Percentiles rank a stretch among this genome's conserved stretches.
phyloP scores from a whole-genome alignment of 1,140 invertebrate species.

The Trissolcus basalis region DNA sequence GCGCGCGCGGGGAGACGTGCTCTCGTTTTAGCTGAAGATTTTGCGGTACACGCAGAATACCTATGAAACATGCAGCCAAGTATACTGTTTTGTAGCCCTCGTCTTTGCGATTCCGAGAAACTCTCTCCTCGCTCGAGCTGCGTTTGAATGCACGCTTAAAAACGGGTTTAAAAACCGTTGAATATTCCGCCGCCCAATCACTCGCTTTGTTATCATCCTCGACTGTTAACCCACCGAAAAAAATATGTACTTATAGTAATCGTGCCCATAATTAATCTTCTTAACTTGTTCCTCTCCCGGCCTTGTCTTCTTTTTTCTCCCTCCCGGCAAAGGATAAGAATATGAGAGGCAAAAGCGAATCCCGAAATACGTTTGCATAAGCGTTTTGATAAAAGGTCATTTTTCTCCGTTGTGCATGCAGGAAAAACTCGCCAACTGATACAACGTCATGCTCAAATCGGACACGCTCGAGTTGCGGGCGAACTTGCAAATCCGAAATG shows the following conservation, averaged over 20 bases:
- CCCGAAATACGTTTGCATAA: too few relatives aligned
- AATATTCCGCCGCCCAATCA: conserved; percentile 65
- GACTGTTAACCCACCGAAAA: conserved; percentile 27
- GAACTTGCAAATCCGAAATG: conserved; percentile 31
- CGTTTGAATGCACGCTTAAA: conserved; percentile 70
- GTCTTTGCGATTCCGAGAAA: conserved; percentile 70
- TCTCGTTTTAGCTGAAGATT: conserved; percentile 60
- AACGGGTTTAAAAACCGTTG: conserved; percentile 75
- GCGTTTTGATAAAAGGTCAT: too few relatives aligned
- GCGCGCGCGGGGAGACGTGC: conserved; percentile 48
- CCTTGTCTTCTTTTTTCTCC: not conserved
- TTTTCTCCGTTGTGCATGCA: too few relatives aligned
- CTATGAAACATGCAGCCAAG: conserved; percentile 56
- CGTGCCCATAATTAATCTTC: conserved; percentile 22
- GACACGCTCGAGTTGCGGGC: conserved; percentile 6
- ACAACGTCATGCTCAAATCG: conserved; percentile 27
- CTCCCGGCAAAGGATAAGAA: not conserved
- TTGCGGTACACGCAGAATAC: conserved; percentile 59
- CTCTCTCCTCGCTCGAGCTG: conserved; percentile 54
- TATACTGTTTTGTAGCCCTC: conserved; percentile 56
- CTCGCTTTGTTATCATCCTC: conserved; percentile 52
- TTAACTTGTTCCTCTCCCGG: too few relatives aligned
- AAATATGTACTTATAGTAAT: conserved; percentile 17
- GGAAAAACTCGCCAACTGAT: not conserved
- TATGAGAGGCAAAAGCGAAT: too few relatives aligned